Percentiles rank a stretch among this genome's conserved stretches.
phyloP scores from a whole-genome alignment of 2,888 invertebrate genomes.

The Drosophila nr. fundita region DNA sequence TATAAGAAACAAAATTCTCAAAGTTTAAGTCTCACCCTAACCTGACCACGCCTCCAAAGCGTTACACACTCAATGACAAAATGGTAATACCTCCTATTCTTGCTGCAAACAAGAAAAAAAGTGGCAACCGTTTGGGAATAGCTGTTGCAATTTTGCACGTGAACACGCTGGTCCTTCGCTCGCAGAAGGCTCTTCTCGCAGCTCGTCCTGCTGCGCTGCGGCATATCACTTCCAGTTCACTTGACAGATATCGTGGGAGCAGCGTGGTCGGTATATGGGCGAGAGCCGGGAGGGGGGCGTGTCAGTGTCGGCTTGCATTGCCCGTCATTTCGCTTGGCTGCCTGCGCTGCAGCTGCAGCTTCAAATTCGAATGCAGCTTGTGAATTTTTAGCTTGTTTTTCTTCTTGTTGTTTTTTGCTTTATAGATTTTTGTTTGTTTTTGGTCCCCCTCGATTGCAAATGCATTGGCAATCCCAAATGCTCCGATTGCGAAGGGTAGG shows the following conservation, averaged over 20 bases:
- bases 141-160: constrained; percentile 80
- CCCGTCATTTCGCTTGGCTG: constrained; percentile 54
- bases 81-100: neutral
- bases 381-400: constrained; percentile 47
- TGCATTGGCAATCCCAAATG: constrained; percentile 69
- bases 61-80: neutral
- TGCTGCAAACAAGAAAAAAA: neutral
- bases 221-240: constrained; percentile 80
- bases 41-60: neutral
- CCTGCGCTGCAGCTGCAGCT: constrained; percentile 41
- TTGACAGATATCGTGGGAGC: constrained; percentile 73
- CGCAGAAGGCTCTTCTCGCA: constrained; percentile 7
- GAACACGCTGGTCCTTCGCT: constrained; percentile 69
- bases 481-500: constrained; percentile 43
- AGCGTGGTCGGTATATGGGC: neutral
- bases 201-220: constrained; percentile 22
- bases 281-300: constrained; percentile 21
- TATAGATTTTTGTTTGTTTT: constrained; percentile 21
- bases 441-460: constrained; percentile 54
- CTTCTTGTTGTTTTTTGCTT: constrained; percentile 18
- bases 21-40: too few species aligned
- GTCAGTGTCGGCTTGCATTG: constrained; percentile 50
- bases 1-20: too few species aligned
- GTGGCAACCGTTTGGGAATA: constrained; percentile 63
- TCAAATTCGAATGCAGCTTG: constrained; percentile 28